Evolutionary conservation across 2,797 vertebrate genomes (phyloP), one percentile per base, ranked within the genome.

Genomic region (Decapterus maruadsi): DNA sequence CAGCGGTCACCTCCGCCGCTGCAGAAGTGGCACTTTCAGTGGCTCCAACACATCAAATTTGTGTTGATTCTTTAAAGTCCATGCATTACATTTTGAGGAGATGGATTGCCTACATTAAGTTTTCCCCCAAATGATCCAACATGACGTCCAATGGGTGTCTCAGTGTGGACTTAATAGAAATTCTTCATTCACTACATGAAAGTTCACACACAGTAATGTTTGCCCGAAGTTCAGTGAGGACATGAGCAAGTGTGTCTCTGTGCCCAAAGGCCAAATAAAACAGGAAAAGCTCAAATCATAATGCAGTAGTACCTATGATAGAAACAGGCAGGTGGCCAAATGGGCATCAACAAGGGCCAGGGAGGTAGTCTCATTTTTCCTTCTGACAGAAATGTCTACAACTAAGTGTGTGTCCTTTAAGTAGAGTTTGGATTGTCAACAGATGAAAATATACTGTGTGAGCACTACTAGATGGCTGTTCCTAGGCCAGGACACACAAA

Each of bases 361-460:
- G 82, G 86, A 91, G 87, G 82, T 84, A 88, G 90, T 91, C 91
- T 95, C 91, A 89, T 92, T 93, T 95, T 94, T 93, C 92, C 92
- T 92, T 80, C 83, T 92, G 90, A 94, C 92, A 92, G 89, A 90
- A 93, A 93, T 87, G 90, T 93, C 94, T 92, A 94, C 93, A 94
- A 89, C 91, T 82, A 89, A 92, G 93, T 92, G 91, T 93, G 92
- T 94, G 93, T 94, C 91, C 92, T 93, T 88, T 91, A 93, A 93
- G 91, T 86, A 85, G 90, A 94, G 93, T 94, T 94, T 94, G 92
- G 91, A 95, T 93, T 94, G 94, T 95, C 94, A 95, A 94, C 93
- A 94, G 88, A 92, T 92, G 92, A 95, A 93, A 94, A 95, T 94
- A 94, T 93, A 94, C 92, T 90, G 85, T 91, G 93, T 88, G 91